Evolutionary conservation across 2,888 invertebrate genomes (phyloP), one percentile per base, ranked within the genome.

Genomic region (Ectemnius lituratus): DNA sequence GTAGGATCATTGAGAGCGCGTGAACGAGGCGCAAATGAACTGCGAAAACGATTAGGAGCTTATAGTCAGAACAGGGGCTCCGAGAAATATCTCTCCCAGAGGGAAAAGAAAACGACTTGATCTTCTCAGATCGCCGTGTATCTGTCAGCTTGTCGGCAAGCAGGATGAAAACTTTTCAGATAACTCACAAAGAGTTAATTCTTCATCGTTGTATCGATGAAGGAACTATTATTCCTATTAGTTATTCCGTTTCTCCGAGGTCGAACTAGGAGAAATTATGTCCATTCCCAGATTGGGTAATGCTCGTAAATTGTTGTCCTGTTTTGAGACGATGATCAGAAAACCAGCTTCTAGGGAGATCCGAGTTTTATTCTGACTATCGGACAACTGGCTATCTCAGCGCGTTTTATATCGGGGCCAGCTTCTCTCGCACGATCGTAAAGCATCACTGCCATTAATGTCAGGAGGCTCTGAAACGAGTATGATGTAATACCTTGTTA

Each of bases 401-500:
- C 14, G 13, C 45, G 37, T 14, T 62, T 62, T 20, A 37, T 62
- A 20, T 46, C 18, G 62, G 6, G 37, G 60, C 60, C 14, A 16
- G 47, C n/a, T 16, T 62, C 20, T 4, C 13, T 45, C 20, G 62
- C 45, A 20, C n/a, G 62, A 16, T n/a, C 11, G 47, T 62, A 62
- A 70, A 76, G 64, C 61, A 70, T 74, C 64, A 47, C 66, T 59
- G 72, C 73, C 64, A 73, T 77, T 77, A 76, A 76, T 56, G 76
- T 76, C 76, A 52, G 60, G 4, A 58, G 58, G 75, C 56, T 45
- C 66, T 37, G 63, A 58, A 67, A 60, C 67, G 37, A 59, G 64
- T 66, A 56, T 68, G 77, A 76, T 76, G 77, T 77, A 77, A 77
- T 67, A 67, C 70, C 62, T 69, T 72, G 71, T 72, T 71, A 77